Conservation (phyloP, 2,888 invertebrate species). For the Agrochola litura region DNA sequence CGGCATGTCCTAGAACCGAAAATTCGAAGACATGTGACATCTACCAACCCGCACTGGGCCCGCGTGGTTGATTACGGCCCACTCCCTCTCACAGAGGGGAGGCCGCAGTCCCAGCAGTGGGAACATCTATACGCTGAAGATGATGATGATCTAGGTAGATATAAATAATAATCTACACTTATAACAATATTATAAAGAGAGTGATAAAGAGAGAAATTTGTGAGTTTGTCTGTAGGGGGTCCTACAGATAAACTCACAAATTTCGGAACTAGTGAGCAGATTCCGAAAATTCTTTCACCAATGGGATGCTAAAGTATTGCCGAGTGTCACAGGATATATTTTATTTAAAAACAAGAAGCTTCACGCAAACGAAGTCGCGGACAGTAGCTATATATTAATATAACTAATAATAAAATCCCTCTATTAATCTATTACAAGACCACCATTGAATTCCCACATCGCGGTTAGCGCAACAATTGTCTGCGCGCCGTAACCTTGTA, state of each 20-base stretch:
- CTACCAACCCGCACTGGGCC: too few relatives aligned
- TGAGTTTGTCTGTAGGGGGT: background rate
- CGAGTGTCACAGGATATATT: background rate
- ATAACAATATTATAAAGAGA: too few relatives aligned
- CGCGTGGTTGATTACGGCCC: too few relatives aligned
- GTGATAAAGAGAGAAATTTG: background rate
- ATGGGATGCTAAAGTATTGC: background rate
- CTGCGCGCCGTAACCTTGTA: constrained; percentile 59
- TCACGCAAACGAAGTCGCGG: background rate
- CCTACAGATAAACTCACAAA: background rate
- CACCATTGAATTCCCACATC: constrained; percentile 25
- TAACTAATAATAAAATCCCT: constrained; percentile 13
- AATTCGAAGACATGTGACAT: too few relatives aligned
- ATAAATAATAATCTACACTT: too few relatives aligned
- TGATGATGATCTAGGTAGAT: too few relatives aligned
- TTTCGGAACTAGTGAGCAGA: background rate
- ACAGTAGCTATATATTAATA: background rate
- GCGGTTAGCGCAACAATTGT: constrained; percentile 41
- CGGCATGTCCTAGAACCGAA: too few relatives aligned
- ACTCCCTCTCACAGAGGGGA: too few relatives aligned
- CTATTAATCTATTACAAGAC: background rate
- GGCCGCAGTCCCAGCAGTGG: too few relatives aligned
- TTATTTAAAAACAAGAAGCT: background rate
- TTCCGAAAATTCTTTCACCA: background rate
- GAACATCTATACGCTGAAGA: too few relatives aligned